These are phyloP conservation scores for Myripristis murdjan DNA, from an alignment of 2,797 vertebrate species.

Conservation along the genomic window DNA sequence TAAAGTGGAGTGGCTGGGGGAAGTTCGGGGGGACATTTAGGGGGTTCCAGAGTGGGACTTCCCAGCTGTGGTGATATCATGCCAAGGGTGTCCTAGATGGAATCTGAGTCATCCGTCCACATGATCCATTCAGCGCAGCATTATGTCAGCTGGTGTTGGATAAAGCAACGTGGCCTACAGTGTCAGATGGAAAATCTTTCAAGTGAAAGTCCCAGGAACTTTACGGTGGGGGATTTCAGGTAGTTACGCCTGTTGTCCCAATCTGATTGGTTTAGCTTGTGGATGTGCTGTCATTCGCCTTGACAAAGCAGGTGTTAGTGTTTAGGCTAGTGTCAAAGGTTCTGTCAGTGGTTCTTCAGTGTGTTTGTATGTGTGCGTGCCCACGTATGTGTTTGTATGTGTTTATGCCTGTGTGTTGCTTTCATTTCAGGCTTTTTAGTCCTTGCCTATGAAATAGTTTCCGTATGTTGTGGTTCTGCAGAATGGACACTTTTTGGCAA, in stretches of 20 bases:
- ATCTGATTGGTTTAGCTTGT: slow-evolving; percentile 20
- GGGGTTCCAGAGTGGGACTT: slow-evolving; percentile 77
- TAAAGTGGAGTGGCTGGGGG: slow-evolving; percentile 46
- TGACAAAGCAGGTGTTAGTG: slow-evolving; percentile 46
- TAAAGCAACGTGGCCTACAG: slow-evolving; percentile 18
- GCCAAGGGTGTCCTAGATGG: slow-evolving; percentile 68
- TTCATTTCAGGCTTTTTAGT: slow-evolving; percentile 33
- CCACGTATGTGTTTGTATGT: slow-evolving; percentile 7
- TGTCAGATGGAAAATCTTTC: slow-evolving; percentile 70
- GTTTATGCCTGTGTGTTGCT: slow-evolving; percentile 17
- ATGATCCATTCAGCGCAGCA: slow-evolving; percentile 64
- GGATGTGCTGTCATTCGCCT: slow-evolving; percentile 50
- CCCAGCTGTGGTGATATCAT: slow-evolving; percentile 71
- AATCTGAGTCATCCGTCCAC: slow-evolving; percentile 73
- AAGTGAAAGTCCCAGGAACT: slow-evolving; percentile 39
- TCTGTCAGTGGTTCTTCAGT: neutral
- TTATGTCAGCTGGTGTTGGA: slow-evolving; percentile 60
- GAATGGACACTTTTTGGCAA: slow-evolving; percentile 44
- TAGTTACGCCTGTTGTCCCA: neutral
- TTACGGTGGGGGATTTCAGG: slow-evolving; percentile 52
- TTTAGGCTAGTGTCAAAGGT: slow-evolving; percentile 32
- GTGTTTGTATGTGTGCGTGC: slow-evolving; percentile 21
- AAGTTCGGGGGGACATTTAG: slow-evolving; percentile 67
- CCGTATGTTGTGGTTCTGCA: slow-evolving; percentile 44
- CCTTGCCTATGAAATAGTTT: slow-evolving; percentile 48